Conservation (phyloP, 2,113 vertebrate species). For the Lophius piscatorius region DNA sequence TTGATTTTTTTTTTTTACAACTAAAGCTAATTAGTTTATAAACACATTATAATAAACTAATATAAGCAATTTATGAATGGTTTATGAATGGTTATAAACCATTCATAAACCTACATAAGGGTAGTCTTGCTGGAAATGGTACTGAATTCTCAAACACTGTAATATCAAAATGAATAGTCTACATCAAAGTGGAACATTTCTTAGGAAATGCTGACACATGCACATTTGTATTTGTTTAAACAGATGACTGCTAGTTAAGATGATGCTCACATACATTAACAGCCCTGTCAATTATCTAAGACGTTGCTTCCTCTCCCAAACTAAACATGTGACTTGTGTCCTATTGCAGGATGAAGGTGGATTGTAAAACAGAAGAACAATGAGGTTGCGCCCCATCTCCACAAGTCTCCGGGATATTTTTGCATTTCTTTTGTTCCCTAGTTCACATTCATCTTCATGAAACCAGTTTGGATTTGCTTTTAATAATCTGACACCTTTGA, state of each 20-base stretch:
- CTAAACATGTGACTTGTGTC: slow-evolving; percentile 41
- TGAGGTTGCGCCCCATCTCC: background rate
- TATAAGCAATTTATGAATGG: too few species aligned
- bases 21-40: background rate
- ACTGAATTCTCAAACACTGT: background rate
- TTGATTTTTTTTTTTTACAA: too few species aligned
- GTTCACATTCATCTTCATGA: background rate
- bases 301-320: slow-evolving; percentile 14
- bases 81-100: too few species aligned
- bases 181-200: background rate
- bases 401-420: background rate
- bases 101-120: too few species aligned
- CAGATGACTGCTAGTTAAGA: slow-evolving; percentile 37
- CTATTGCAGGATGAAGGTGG: slow-evolving; percentile 72
- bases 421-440: background rate
- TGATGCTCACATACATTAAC: slow-evolving; percentile 25
- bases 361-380: slow-evolving; percentile 48
- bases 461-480: background rate
- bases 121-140: too few species aligned
- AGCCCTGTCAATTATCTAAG: slow-evolving; percentile 15
- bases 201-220: background rate
- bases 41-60: too few species aligned
- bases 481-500: background rate
- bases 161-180: background rate
- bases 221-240: background rate